Percentiles rank a stretch among this genome's conserved stretches.
Conservation (phyloP, 1,140 invertebrate species). For the Drosophila littoralis region DNA sequence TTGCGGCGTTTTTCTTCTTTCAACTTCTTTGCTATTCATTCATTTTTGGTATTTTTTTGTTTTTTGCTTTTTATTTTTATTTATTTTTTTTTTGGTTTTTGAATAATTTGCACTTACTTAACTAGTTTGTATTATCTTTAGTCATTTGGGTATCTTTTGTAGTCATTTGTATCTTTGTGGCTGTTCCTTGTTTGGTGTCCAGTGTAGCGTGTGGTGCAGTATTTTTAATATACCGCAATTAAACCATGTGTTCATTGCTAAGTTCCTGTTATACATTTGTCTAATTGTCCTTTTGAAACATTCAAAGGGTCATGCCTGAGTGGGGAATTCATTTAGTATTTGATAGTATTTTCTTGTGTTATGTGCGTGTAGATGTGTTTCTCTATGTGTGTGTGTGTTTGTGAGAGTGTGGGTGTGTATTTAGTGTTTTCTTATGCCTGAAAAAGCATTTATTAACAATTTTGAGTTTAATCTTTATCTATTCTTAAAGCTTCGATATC, state of each 20-base stretch:
- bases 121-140: conserved; percentile 32
- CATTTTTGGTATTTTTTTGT: not conserved
- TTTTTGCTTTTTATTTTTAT: conserved; percentile 17
- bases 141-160: conserved; percentile 25
- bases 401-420: conserved; percentile 14
- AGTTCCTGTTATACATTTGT: conserved; percentile 32
- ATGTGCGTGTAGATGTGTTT: conserved; percentile 15
- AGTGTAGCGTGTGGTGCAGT: conserved; percentile 57
- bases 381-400: conserved; percentile 5
- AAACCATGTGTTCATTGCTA: conserved; percentile 27
- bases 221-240: conserved; percentile 5
- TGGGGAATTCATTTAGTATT: conserved; percentile 36
- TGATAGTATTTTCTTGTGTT: conserved; percentile 26
- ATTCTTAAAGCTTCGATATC: conserved; percentile 11
- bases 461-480: not conserved
- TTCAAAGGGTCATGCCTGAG: conserved; percentile 71
- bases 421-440: conserved; percentile 4
- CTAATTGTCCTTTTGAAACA: conserved; percentile 63
- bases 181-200: conserved; percentile 41
- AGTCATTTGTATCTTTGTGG: conserved; percentile 74
- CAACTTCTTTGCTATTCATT: conserved; percentile 3
- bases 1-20: not conserved
- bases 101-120: conserved; percentile 49
- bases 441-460: conserved; percentile 17
- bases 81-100: conserved; percentile 39